Evolutionary conservation across 2,888 invertebrate genomes (phyloP), one percentile per base, ranked within the genome.

Genomic region (Hemicrepidius hirtus): DNA sequence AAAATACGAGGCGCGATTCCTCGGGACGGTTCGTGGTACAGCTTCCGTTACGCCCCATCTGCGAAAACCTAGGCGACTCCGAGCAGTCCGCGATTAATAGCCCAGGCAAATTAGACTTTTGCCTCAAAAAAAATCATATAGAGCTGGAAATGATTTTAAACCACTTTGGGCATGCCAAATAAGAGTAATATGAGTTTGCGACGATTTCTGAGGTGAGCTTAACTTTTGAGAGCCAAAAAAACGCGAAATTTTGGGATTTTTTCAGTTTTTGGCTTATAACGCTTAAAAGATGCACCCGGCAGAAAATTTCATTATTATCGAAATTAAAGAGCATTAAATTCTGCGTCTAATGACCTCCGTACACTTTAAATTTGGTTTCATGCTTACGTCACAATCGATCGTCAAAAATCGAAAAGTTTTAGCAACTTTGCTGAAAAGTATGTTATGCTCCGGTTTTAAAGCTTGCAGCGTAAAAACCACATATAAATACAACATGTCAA

Each of bases 91-190:
- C n/a, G n/a, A n/a, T n/a, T n/a, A n/a, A n/a, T 44, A 44, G 44
- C 16, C 59, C 59, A 59, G n/a, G 32, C 57, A 35, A 57, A 35
- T 57, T 35, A 57, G 32, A 32, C 2, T 16, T 2, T 32, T 57
- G 20, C 9, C 7, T 9, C 21, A 40, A 59, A 59, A 40, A 40
- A 59, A 59, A 40, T 59, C 20, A 40, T 40, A 59, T 18, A 18
- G 40, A 59, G 59, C 37, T 40, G 37, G 35, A 59, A 59, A 20
- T 59, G 12, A 21, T 59, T 57, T 57, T n/a, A 57, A 57, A 24
- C 6, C 35, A 12, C 24, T 57, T 57, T 57, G 57, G 35, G n/a
- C n/a, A n/a, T 57, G 9, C 32, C 35, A 57, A 57, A 57, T 35
- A n/a, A 1, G 57, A 3, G 24, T 24, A 24, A 24, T 24, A 2